Evolutionary conservation across 2,797 vertebrate genomes (phyloP).

Genomic region (Mareca strepera): DNA sequence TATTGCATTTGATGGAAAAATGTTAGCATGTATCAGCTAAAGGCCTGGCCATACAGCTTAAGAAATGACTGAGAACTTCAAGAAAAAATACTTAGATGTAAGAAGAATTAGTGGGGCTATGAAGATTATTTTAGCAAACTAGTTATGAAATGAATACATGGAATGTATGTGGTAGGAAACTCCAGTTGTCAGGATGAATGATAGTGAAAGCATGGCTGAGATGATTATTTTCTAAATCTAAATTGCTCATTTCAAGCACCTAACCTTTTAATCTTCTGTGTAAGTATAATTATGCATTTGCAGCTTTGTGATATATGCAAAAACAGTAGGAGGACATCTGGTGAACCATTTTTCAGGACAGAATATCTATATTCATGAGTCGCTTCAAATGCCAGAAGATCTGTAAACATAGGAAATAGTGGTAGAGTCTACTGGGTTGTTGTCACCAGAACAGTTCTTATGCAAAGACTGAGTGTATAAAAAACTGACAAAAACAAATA

Average conservation of each 20-base stretch:
- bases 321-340: background rate
- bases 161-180: background rate
- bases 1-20: background rate
- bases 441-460: background rate
- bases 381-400: background rate
- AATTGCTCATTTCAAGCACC: background rate
- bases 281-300: background rate
- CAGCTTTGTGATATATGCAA: background rate
- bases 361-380: background rate
- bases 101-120: background rate
- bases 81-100: background rate
- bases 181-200: background rate
- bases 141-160: background rate
- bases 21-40: background rate
- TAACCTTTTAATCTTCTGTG: background rate
- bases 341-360: background rate
- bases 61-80: background rate
- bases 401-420: background rate
- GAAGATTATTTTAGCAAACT: background rate
- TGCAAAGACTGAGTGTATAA: background rate
- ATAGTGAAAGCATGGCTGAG: background rate
- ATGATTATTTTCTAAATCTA: background rate
- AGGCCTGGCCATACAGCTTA: background rate
- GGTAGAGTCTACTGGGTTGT: background rate
- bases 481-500: background rate